These are phyloP conservation scores for Diachasma alloeum DNA, from an alignment of 1,140 invertebrate species.

Conservation along the genomic window DNA sequence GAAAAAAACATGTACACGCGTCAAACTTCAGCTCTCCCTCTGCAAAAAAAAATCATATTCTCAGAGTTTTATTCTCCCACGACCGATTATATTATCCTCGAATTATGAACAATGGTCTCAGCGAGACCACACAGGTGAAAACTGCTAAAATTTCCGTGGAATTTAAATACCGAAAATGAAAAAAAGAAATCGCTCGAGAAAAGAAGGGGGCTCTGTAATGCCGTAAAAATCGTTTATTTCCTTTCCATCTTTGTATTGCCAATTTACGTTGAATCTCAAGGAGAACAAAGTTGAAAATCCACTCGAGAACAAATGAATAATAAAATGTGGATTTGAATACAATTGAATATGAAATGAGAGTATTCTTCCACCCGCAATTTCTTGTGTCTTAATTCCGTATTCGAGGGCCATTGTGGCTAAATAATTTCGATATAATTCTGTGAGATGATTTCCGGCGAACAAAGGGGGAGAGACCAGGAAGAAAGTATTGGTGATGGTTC, in stretches of 20 bases:
- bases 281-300: constrained; percentile 8
- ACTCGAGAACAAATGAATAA: constrained; percentile 4
- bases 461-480: too few relatives aligned
- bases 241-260: constrained; percentile 43
- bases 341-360: constrained; percentile 4
- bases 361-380: background rate
- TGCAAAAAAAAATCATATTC: background rate
- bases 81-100: background rate
- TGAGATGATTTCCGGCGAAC: background rate
- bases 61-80: background rate
- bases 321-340: constrained; percentile 6
- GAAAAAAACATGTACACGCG: background rate
- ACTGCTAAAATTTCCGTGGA: background rate
- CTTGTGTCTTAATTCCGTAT: background rate
- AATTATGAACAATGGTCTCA: background rate
- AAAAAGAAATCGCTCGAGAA: background rate
- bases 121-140: background rate
- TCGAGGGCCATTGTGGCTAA: background rate
- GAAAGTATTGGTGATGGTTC: too few relatives aligned
- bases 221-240: constrained; percentile 51
- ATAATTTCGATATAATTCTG: background rate
- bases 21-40: background rate
- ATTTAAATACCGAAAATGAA: background rate
- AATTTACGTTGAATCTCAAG: background rate
- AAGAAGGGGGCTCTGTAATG: constrained; percentile 39